These are phyloP conservation scores for Littorina saxatilis DNA, from an alignment of 1,140 invertebrate species.

Conservation along the genomic window DNA sequence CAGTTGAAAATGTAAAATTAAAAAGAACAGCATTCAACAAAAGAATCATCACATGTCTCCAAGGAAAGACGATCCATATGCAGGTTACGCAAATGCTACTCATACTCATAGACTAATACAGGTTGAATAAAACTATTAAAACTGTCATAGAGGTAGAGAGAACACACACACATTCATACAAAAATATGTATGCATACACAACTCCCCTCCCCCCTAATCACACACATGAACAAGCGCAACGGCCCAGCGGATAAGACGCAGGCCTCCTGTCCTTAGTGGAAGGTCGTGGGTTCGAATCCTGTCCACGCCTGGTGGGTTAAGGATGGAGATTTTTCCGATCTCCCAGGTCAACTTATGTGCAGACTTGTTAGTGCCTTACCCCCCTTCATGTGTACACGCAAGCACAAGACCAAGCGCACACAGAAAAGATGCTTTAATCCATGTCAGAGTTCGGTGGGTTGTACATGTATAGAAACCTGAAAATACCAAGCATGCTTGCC, in stretches of 20 bases:
- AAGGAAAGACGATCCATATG: neutral
- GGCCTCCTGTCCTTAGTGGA: too few species aligned
- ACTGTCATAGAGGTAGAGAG: neutral
- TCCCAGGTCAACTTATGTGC: neutral
- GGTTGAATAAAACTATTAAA: neutral
- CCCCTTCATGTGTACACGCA: too few species aligned
- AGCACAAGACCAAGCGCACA: too few species aligned
- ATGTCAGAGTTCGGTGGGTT: too few species aligned
- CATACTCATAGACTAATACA: neutral
- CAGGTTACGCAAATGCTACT: too few species aligned
- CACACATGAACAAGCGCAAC: neutral
- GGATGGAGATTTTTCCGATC: too few species aligned
- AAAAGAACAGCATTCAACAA: neutral
- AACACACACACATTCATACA: neutral
- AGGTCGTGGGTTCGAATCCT: too few species aligned
- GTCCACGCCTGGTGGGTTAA: too few species aligned
- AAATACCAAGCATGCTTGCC: too few species aligned
- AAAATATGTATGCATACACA: neutral
- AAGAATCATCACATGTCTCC: neutral
- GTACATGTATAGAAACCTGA: too few species aligned
- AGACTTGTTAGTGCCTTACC: too few species aligned
- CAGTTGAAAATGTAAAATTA: neutral
- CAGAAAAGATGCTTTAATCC: too few species aligned
- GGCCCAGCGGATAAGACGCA: neutral
- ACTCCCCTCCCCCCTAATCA: neutral